phyloP scores from a whole-genome alignment of 2,113 vertebrate species.

The Thalassoma bifasciatum region DNA sequence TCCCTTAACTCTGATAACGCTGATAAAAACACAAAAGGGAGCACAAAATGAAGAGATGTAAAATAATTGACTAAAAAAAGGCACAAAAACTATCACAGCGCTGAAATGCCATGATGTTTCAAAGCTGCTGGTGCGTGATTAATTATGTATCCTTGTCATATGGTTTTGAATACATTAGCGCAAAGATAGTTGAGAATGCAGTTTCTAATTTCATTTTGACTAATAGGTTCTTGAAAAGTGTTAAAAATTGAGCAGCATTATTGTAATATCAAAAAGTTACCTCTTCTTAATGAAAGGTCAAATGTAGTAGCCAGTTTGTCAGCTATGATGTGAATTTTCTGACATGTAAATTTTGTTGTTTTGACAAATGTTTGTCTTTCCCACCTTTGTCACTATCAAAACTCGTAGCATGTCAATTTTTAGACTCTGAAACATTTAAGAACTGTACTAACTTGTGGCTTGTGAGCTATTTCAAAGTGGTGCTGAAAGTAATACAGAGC shows the following conservation, averaged over 20 bases:
- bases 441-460: too few species aligned
- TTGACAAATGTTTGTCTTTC: too few species aligned
- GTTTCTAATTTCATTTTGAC: not conserved
- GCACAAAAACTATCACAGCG: not conserved
- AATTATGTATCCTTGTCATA: conserved; percentile 3
- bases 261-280: not conserved
- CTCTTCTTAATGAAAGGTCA: not conserved
- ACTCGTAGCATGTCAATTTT: too few species aligned
- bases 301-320: not conserved
- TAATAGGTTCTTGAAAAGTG: not conserved
- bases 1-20: conserved; percentile 7
- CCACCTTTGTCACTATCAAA: too few species aligned
- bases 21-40: conserved; percentile 24
- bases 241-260: not conserved
- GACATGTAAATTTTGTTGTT: too few species aligned
- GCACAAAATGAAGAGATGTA: not conserved
- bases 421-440: too few species aligned
- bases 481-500: too few species aligned
- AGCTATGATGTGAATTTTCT: too few species aligned
- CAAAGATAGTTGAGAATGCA: not conserved
- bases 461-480: too few species aligned
- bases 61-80: conserved; percentile 10
- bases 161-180: conserved; percentile 18
- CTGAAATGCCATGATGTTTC: conserved; percentile 5
- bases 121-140: not conserved